Evolutionary conservation across 2,888 invertebrate species (phyloP).

Genomic region (Stenolophus ochropezus): DNA sequence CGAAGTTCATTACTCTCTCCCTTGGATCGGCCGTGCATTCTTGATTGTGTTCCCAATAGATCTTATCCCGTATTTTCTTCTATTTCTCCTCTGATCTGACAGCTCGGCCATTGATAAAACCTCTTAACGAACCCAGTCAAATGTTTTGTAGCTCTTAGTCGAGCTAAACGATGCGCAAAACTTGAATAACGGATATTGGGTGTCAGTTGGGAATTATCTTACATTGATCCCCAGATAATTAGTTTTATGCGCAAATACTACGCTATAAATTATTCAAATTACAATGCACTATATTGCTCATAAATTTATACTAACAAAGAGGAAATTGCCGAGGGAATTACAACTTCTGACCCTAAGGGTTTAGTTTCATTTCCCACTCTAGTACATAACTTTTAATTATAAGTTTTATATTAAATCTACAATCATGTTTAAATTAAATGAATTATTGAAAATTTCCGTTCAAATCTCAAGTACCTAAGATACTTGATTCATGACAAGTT

Average conservation of each 20-base stretch:
- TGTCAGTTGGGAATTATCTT: slow-evolving; percentile 26
- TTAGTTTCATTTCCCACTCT: too few relatives aligned
- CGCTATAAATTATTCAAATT: neutral
- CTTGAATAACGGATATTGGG: slow-evolving; percentile 24
- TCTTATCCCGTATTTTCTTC: slow-evolving; percentile 53
- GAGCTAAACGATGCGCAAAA: slow-evolving; percentile 40
- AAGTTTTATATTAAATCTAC: too few relatives aligned
- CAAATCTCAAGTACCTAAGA: too few relatives aligned
- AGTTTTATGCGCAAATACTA: slow-evolving; percentile 8
- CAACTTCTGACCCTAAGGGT: too few relatives aligned
- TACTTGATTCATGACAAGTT: too few relatives aligned
- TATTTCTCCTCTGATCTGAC: slow-evolving; percentile 51
- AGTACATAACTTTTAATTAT: too few relatives aligned
- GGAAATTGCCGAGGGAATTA: too few relatives aligned
- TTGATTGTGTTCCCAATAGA: slow-evolving; percentile 49
- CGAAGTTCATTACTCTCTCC: slow-evolving; percentile 40
- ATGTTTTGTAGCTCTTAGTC: slow-evolving; percentile 36
- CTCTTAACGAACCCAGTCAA: slow-evolving; percentile 51
- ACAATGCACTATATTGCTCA: neutral
- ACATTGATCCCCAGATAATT: slow-evolving; percentile 25
- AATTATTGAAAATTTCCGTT: too few relatives aligned
- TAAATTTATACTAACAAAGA: too few relatives aligned
- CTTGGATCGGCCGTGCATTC: slow-evolving; percentile 24
- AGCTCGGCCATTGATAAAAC: slow-evolving; percentile 47
- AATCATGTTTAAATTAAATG: too few relatives aligned